Base-by-base conservation (phyloP, 2,888 invertebrate species). In the Hoplodrina blanda region DNA sequence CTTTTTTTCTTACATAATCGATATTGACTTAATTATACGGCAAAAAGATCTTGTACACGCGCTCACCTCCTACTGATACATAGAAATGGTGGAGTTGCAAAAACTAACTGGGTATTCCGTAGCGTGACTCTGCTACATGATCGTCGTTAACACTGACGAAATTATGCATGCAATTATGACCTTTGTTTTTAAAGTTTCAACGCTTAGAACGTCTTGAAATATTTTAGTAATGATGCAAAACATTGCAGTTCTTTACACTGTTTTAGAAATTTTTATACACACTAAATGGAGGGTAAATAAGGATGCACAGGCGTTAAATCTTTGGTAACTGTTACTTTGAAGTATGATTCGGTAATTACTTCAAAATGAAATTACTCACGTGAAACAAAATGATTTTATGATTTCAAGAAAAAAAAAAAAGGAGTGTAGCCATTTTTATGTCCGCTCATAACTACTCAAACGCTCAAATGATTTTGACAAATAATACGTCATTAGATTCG, bases 41-140 rank as follows among this genome's bases (percentile, higher is more conserved):
- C 82, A 87, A 87, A 85, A 85, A 84, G 79, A 69, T 79, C 71
- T 73, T 44, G 71, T 74, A 73, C 79, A 77, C 71, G 80, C 54
- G 75, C 66, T 54, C 19, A 59, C 70, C 59, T 70, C 69, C 62
- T 59, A 66, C 75, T 52, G 33, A 57, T 82, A 85, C 76, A 75
- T 68, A 84, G 80, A 82, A 82, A 81, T 77, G 30, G 62, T 62
- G 37, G 19, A 68, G 54, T 64, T 76, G 78, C 66, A 85, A 85
- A 85, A 84, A 84, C 61, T 41, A 55, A 64, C 71, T 52, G 81
- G 85, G 68, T 73, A 82, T 84, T 82, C 84, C 82, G 55, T 80
- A 46, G 74, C 75, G 76, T 81, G 74, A 74, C 71, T 76, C 37
- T 60, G 52, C 33, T 69, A 69, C 70, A 66, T 77, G 69, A 74